A percentile compares a stretch with the other conserved stretches of the same genome.
Evolutionary conservation across 2,797 vertebrate species (phyloP).

Genomic region (Silurus aristotelis): DNA sequence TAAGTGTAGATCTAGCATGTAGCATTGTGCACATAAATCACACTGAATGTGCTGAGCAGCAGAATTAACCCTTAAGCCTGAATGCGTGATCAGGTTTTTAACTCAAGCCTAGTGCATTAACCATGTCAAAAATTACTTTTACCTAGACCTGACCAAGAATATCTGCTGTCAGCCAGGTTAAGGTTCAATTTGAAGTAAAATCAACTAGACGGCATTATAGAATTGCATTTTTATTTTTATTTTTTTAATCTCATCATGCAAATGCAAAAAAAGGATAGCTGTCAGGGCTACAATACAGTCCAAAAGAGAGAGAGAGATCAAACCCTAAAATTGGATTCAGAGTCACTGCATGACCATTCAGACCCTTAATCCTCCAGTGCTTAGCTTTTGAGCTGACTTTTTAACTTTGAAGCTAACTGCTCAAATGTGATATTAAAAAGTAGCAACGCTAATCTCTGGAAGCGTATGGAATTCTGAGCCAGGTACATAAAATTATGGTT

Average conservation of each 20-base stretch:
- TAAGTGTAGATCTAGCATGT: slow-evolving; percentile 17
- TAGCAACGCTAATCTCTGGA: not conserved
- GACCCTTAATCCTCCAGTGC: not conserved
- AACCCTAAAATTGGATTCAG: not conserved
- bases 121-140: not conserved
- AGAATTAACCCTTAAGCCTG: not conserved
- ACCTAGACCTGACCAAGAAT: not conserved
- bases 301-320: not conserved
- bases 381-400: not conserved
- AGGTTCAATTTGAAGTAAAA: not conserved
- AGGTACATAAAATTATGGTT: not conserved
- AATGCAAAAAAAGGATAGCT: not conserved
- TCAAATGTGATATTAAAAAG: not conserved
- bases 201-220: not conserved
- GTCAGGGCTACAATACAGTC: not conserved
- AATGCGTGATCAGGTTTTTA: not conserved
- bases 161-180: not conserved
- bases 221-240: not conserved
- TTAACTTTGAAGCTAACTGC: not conserved
- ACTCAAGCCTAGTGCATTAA: not conserved
- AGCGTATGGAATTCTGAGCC: not conserved
- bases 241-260: not conserved
- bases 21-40: slow-evolving; percentile 39
- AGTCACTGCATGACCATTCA: not conserved
- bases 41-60: slow-evolving; percentile 3